Percentiles rank a stretch among this genome's conserved stretches.
phyloP scores from a whole-genome alignment of 2,797 vertebrate species.

The Galaxias olidus region DNA sequence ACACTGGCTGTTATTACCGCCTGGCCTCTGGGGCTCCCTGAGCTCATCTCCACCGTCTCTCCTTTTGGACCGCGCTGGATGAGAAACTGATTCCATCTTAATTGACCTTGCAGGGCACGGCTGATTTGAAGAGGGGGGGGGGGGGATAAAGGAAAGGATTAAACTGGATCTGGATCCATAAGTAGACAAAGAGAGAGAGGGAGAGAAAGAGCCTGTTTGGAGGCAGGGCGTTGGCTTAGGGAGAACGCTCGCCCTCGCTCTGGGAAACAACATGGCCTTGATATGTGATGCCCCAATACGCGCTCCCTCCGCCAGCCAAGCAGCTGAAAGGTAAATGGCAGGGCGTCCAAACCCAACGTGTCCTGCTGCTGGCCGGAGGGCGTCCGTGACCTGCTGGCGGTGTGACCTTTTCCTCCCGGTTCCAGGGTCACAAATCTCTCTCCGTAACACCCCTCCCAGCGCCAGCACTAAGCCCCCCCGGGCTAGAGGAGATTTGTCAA shows the following conservation, averaged over 20 bases:
- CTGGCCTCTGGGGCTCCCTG: constrained; percentile 11
- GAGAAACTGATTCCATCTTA: constrained; percentile 22
- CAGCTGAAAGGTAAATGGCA: constrained; percentile 27
- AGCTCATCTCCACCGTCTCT: constrained; percentile 23
- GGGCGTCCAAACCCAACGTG: too few species aligned
- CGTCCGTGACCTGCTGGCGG: constrained; percentile 53
- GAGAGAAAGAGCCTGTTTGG: constrained; percentile 9
- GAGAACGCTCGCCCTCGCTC: constrained; percentile 28
- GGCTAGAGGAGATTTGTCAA: constrained; percentile 59
- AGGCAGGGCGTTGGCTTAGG: constrained; percentile 34
- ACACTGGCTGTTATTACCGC: not conserved
- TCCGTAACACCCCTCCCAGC: not conserved
- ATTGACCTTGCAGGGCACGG: constrained; percentile 27
- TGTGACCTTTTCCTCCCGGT: constrained; percentile 58
- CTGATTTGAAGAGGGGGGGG: constrained; percentile 24
- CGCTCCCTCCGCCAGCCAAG: constrained; percentile 39
- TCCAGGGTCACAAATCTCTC: constrained; percentile 52
- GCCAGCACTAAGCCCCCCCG: constrained; percentile 4
- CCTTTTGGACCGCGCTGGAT: constrained; percentile 14
- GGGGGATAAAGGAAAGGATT: constrained; percentile 7
- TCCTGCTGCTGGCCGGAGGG: constrained; percentile 48
- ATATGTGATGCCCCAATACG: constrained; percentile 61
- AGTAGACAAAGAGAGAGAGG: not conserved
- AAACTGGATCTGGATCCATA: constrained; percentile 6
- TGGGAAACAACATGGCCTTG: constrained; percentile 36